Conservation (phyloP, 2,113 vertebrate genomes). For the Macquaria australasica region DNA sequence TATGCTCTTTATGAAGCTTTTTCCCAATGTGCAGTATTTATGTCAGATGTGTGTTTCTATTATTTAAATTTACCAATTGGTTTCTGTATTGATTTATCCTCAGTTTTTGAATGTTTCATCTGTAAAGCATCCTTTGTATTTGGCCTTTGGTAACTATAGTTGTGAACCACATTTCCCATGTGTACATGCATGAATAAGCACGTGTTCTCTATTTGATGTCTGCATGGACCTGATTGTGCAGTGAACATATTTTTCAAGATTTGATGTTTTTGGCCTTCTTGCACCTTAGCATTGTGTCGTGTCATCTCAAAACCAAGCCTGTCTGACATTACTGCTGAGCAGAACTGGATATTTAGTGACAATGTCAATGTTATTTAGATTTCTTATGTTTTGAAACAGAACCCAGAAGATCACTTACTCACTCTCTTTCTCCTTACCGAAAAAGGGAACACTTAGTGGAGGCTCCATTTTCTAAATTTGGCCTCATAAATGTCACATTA, state of each 20-base stretch:
- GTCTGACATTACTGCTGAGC: not conserved
- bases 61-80: not conserved
- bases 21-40: too few species aligned
- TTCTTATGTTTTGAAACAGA: not conserved
- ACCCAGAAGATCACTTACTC: not conserved
- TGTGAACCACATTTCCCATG: not conserved
- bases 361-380: not conserved
- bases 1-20: too few species aligned
- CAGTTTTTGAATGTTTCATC: not conserved
- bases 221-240: too few species aligned
- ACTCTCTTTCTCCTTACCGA: conserved; percentile 31
- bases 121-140: not conserved
- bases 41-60: not conserved
- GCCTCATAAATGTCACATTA: conserved; percentile 62
- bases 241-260: not conserved
- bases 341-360: not conserved
- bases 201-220: not conserved
- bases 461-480: conserved; percentile 38
- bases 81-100: not conserved
- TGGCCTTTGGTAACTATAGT: too few species aligned
- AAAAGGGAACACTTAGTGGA: conserved; percentile 61
- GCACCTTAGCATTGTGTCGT: too few species aligned
- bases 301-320: not conserved
- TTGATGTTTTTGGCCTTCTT: not conserved
- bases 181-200: not conserved